A percentile compares a stretch with the other conserved stretches of the same genome.
Evolutionary conservation across 2,797 vertebrate species (phyloP).

Genomic region (Halcyon smyrnensis): DNA sequence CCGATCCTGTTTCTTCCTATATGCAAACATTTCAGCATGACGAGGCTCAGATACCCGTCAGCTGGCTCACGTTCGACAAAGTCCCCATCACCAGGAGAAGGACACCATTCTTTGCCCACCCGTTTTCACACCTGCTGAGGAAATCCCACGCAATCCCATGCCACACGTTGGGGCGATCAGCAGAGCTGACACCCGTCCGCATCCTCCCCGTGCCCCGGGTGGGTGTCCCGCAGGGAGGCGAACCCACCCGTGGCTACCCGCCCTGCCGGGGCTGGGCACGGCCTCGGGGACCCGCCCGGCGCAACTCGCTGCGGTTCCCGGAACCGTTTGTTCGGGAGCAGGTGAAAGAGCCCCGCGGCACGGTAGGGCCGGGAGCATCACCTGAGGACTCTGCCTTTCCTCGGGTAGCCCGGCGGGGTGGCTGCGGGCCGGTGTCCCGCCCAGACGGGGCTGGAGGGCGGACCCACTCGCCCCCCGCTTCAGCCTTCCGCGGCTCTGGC

Average conservation of each 20-base stretch:
- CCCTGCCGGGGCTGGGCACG: background rate
- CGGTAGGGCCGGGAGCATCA: background rate
- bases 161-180: background rate
- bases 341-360: background rate
- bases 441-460: background rate
- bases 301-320: background rate
- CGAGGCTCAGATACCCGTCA: background rate
- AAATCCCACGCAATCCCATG: background rate
- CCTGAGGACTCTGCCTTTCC: no score
- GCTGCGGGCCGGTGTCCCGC: background rate
- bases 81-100: background rate
- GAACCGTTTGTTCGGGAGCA: background rate
- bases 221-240: no score
- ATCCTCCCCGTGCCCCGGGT: background rate
- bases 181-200: rapidly evolving
- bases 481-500: background rate
- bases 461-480: rapidly evolving
- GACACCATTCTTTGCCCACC: background rate
- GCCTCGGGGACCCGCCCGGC: background rate
- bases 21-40: background rate
- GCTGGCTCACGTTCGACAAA: background rate
- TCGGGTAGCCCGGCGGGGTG: background rate
- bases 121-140: background rate
- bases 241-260: background rate
- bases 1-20: background rate